Conservation (phyloP, 2,797 vertebrate genomes). For the Pogonophryne albipinna region DNA sequence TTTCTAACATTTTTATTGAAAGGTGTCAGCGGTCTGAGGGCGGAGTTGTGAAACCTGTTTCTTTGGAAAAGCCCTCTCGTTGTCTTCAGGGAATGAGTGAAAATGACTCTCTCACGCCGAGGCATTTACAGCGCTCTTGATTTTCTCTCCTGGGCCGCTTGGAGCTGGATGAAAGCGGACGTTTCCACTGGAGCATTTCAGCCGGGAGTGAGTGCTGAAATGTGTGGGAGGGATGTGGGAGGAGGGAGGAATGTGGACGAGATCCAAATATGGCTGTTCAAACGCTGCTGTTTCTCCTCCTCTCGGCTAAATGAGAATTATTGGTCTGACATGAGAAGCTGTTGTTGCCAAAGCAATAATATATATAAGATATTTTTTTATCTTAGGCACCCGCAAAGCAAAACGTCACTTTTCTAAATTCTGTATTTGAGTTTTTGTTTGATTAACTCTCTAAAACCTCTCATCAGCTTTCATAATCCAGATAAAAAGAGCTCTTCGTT, state of each 20-base stretch:
- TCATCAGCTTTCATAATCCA: constrained; percentile 8
- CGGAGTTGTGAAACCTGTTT: not conserved
- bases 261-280: constrained; percentile 52
- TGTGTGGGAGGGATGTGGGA: constrained; percentile 68
- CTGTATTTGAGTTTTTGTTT: too few species aligned
- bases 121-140: constrained; percentile 73
- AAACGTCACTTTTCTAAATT: too few species aligned
- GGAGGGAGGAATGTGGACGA: constrained; percentile 66
- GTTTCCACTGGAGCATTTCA: constrained; percentile 61
- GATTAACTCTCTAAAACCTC: too few species aligned
- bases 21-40: constrained; percentile 15
- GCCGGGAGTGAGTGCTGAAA: constrained; percentile 57
- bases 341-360: constrained; percentile 16
- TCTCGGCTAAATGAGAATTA: constrained; percentile 28
- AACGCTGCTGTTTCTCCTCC: constrained; percentile 19
- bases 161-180: constrained; percentile 77
- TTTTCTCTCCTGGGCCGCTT: constrained; percentile 70
- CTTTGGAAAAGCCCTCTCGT: constrained; percentile 62
- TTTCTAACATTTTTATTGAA: too few species aligned
- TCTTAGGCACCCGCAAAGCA: not conserved
- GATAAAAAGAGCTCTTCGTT: not conserved
- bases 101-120: constrained; percentile 74
- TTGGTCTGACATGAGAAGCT: constrained; percentile 21
- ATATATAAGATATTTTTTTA: constrained; percentile 15
- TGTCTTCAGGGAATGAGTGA: constrained; percentile 56